Conservation (phyloP, 2,797 vertebrate species). For the Darevskia nairensis region DNA sequence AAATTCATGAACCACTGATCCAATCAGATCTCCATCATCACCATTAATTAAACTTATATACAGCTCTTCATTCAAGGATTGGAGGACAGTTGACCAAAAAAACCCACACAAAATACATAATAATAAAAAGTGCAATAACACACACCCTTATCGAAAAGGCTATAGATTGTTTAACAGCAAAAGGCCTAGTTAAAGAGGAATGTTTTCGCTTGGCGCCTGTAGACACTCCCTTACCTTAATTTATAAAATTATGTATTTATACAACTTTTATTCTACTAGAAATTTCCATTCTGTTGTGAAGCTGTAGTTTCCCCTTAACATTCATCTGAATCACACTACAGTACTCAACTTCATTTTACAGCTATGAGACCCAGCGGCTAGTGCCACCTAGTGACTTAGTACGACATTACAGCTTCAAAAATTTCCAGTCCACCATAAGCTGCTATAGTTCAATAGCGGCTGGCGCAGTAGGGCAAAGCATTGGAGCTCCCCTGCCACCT, state of each 20-base stretch:
- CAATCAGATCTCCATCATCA: not conserved
- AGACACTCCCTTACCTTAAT: not conserved
- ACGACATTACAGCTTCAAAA: not conserved
- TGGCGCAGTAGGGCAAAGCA: too few relatives aligned
- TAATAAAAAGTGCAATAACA: too few relatives aligned
- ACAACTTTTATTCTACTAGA: not conserved
- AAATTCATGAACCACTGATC: not conserved
- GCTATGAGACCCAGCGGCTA: not conserved
- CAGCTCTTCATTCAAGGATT: too few relatives aligned
- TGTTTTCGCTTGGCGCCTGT: too few relatives aligned
- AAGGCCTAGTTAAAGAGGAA: too few relatives aligned
- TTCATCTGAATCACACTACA: not conserved
- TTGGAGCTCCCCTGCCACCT: too few relatives aligned
- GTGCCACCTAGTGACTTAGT: conserved; percentile 68
- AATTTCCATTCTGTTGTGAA: not conserved
- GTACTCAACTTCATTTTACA: not conserved
- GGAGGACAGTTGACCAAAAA: too few relatives aligned
- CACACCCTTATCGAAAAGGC: too few relatives aligned
- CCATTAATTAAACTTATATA: too few relatives aligned
- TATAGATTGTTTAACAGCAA: too few relatives aligned
- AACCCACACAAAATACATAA: too few relatives aligned
- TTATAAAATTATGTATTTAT: not conserved
- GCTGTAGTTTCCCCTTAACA: not conserved
- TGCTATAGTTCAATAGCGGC: not conserved
- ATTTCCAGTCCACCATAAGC: not conserved